Percentiles rank a stretch among this genome's conserved stretches.
Evolutionary conservation across 2,888 invertebrate species (phyloP).

Genomic region (Mimas tiliae): DNA sequence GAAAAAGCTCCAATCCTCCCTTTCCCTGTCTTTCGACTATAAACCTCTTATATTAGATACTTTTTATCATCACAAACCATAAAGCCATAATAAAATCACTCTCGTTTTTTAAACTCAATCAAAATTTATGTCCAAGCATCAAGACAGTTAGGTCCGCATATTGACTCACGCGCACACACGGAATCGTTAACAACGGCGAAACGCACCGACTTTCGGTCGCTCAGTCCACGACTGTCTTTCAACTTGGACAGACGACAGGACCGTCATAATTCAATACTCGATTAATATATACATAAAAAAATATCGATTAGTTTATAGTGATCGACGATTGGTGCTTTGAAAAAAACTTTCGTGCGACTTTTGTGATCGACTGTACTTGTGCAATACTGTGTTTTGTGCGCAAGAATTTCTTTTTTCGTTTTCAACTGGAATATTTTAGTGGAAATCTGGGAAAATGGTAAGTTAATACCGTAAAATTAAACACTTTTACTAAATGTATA

Average conservation of each 20-base stretch:
- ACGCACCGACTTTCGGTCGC: slow-evolving; percentile 64
- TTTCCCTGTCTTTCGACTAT: background rate
- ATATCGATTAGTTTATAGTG: slow-evolving; percentile 49
- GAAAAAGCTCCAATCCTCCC: background rate
- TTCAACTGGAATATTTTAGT: slow-evolving; percentile 48
- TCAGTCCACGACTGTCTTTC: slow-evolving; percentile 81
- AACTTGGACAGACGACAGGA: slow-evolving; percentile 73
- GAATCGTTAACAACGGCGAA: slow-evolving; percentile 68
- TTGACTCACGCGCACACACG: slow-evolving; percentile 67
- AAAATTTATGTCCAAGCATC: slow-evolving; percentile 74
- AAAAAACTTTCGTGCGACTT: slow-evolving; percentile 43
- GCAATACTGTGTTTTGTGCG: slow-evolving; percentile 53
- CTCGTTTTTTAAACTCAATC: slow-evolving; percentile 70
- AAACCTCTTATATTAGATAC: background rate
- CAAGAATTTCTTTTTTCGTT: slow-evolving; percentile 45
- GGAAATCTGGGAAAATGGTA: slow-evolving; percentile 69
- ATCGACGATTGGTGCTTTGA: slow-evolving; percentile 38
- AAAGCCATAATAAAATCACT: slow-evolving; percentile 53
- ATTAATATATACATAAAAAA: slow-evolving; percentile 44
- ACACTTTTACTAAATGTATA: background rate
- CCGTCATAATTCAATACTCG: slow-evolving; percentile 53
- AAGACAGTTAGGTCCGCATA: slow-evolving; percentile 75
- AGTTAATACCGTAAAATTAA: slow-evolving; percentile 42
- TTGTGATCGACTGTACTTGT: slow-evolving; percentile 50
- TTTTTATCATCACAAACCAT: background rate